These are phyloP conservation scores for Craseonycteris thonglongyai DNA, from an alignment of 2,113 vertebrate genomes.

Conservation along the genomic window DNA sequence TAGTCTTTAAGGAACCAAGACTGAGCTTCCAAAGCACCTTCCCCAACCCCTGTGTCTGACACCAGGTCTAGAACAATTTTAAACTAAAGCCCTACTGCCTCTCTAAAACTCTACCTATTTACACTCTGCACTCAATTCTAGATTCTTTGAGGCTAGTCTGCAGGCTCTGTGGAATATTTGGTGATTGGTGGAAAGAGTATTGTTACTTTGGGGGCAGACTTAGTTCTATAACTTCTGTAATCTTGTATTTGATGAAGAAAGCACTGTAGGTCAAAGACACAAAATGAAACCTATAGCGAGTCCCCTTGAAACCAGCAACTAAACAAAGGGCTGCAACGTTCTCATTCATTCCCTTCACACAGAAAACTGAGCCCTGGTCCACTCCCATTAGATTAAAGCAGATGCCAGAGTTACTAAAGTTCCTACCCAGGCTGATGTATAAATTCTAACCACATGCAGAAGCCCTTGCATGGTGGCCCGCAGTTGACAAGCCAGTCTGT, in stretches of 20 bases:
- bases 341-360: not conserved
- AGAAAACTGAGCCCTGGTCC: not conserved
- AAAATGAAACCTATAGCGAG: not conserved
- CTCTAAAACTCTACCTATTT: not conserved
- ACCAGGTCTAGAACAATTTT: not conserved
- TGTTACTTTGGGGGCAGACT: not conserved
- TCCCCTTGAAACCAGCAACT: not conserved
- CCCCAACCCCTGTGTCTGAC: not conserved
- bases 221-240: not conserved
- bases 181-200: not conserved
- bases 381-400: not conserved
- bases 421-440: rapidly evolving
- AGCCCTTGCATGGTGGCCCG: not conserved
- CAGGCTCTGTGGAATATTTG: not conserved
- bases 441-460: not conserved
- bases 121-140: not conserved
- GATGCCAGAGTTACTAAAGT: not conserved
- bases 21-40: not conserved
- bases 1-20: not conserved
- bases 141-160: not conserved
- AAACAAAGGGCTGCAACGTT: rapidly evolving
- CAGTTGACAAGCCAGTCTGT: not conserved
- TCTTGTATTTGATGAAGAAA: not conserved
- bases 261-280: too few species aligned
- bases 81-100: not conserved